phyloP scores from a whole-genome alignment of 2,888 invertebrate genomes.

The Coenonympha glycerion region DNA sequence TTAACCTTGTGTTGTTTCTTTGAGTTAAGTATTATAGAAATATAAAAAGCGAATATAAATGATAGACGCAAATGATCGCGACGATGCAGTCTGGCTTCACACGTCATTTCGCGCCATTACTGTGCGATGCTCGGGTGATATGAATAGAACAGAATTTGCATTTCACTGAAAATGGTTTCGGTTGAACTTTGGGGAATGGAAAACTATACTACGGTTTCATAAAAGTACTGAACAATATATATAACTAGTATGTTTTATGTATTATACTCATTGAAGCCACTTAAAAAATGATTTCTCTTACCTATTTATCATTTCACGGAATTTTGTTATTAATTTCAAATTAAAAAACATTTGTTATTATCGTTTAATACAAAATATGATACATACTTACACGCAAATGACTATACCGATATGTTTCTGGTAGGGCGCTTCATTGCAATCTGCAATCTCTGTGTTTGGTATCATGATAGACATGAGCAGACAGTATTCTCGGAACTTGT shows the following conservation, averaged over 20 bases:
- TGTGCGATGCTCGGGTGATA: slow-evolving; percentile 14
- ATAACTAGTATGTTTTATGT: not conserved
- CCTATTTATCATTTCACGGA: slow-evolving; percentile 1
- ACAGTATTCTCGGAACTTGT: no score
- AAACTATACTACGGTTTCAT: not conserved
- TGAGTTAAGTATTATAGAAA: no score
- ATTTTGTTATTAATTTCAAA: not conserved
- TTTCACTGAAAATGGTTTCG: not conserved
- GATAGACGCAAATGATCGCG: not conserved
- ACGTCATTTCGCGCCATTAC: not conserved
- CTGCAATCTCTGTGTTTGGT: no score
- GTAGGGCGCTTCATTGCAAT: no score
- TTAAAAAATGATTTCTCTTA: not conserved
- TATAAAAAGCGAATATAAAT: not conserved
- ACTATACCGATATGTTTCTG: no score
- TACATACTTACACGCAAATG: no score
- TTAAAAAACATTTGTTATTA: not conserved
- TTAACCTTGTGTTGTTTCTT: no score
- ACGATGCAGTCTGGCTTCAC: slow-evolving; percentile 6
- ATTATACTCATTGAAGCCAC: not conserved
- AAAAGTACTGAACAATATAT: no score
- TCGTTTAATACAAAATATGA: no score
- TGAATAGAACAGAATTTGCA: not conserved
- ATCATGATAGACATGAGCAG: no score
- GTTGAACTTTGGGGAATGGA: not conserved